phyloP scores from a whole-genome alignment of 2,888 invertebrate species.

The Dynastes maya region DNA sequence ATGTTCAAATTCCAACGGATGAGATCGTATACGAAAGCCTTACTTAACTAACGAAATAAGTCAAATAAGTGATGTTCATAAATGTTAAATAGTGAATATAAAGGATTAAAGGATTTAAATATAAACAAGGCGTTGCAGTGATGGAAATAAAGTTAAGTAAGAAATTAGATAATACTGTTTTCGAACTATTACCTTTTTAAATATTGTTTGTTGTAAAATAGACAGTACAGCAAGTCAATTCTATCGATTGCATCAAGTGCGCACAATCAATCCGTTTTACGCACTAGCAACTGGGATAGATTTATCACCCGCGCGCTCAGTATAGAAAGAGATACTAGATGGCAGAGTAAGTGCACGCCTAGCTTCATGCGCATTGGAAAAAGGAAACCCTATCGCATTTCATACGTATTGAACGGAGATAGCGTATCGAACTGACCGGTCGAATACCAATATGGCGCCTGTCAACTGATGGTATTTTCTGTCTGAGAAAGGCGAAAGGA shows the following conservation, averaged over 20 bases:
- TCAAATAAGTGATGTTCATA: too few species aligned
- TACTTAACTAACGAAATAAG: too few species aligned
- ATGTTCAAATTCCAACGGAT: background rate
- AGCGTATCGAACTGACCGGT: conserved; percentile 45
- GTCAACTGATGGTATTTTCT: conserved; percentile 54
- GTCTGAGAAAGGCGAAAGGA: conserved; percentile 29
- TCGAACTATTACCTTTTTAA: background rate
- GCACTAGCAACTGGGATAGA: conserved; percentile 55
- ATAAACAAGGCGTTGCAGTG: too few species aligned
- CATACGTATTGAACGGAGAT: conserved; percentile 47
- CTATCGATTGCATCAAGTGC: conserved; percentile 55
- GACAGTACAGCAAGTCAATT: background rate
- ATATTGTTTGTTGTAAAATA: conserved; percentile 11
- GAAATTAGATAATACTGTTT: background rate
- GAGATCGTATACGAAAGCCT: background rate
- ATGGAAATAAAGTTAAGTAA: too few species aligned
- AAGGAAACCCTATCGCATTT: conserved; percentile 16
- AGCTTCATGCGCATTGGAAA: conserved; percentile 51
- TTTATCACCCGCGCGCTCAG: conserved; percentile 38
- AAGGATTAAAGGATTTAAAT: too few species aligned
- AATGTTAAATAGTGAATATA: too few species aligned
- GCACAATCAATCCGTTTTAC: conserved; percentile 56
- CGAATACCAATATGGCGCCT: conserved; percentile 56
- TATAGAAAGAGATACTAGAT: conserved; percentile 51
- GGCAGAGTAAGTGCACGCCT: conserved; percentile 45